Evolutionary conservation across 2,113 vertebrate species (phyloP).

Genomic region (Eurystomus gularis): DNA sequence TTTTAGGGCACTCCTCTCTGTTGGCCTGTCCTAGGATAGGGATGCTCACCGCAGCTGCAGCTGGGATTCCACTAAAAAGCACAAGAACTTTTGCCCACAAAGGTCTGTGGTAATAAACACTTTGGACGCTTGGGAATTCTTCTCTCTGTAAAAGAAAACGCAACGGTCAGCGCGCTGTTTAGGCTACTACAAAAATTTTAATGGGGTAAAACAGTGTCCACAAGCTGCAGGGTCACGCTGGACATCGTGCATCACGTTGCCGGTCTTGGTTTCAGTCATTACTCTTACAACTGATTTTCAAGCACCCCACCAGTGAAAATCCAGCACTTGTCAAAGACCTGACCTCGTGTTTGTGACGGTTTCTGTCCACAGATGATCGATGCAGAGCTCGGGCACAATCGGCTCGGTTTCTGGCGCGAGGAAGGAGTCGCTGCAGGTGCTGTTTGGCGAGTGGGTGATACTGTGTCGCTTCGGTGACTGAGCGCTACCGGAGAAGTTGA

Average conservation of each 20-base stretch:
- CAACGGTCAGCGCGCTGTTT: neutral
- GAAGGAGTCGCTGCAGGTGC: conserved; percentile 80
- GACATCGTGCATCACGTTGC: no score
- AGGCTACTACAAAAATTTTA: neutral
- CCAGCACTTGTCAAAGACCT: neutral
- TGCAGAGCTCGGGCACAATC: conserved; percentile 91
- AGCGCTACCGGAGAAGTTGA: conserved; percentile 86
- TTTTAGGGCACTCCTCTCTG: neutral
- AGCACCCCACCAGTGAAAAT: neutral
- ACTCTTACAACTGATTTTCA: no score
- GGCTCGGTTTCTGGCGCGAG: conserved; percentile 86
- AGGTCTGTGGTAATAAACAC: conserved; percentile 93
- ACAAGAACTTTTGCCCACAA: conserved; percentile 92
- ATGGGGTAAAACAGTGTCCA: neutral
- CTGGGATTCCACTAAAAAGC: conserved; percentile 93
- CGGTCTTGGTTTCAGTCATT: no score
- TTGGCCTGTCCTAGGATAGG: neutral
- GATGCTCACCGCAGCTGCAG: conserved; percentile 88
- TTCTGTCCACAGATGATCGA: conserved; percentile 96
- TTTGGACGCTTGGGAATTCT: conserved; percentile 93
- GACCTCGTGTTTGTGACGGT: conserved; percentile 77
- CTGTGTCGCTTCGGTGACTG: conserved; percentile 82
- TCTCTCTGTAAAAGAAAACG: conserved; percentile 79
- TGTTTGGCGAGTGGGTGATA: conserved; percentile 83
- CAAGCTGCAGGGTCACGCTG: neutral